phyloP scores from a whole-genome alignment of 2,888 invertebrate species.

The Polyommatus iphigenia region DNA sequence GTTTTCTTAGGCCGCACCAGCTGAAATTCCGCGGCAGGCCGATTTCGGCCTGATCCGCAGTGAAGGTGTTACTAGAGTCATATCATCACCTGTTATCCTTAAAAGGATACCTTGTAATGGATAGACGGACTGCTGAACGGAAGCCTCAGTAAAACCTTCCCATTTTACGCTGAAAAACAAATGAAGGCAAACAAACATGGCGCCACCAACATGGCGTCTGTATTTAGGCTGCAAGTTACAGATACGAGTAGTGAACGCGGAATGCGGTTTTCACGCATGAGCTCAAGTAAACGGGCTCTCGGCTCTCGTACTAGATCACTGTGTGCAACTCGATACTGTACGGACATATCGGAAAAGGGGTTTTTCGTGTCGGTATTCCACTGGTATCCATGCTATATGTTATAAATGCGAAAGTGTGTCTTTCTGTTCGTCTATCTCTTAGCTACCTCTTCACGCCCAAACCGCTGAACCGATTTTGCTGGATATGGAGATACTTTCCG shows the following conservation, averaged over 20 bases:
- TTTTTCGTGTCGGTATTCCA: background rate
- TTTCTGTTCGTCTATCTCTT: too few relatives aligned
- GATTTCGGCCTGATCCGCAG: too few relatives aligned
- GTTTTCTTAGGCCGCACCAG: too few relatives aligned
- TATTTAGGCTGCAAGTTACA: slow-evolving; percentile 1
- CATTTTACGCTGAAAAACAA: background rate
- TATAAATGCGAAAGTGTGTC: too few relatives aligned
- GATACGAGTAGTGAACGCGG: background rate
- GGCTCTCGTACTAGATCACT: background rate
- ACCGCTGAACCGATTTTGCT: too few relatives aligned
- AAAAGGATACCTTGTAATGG: too few relatives aligned
- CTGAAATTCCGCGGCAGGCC: too few relatives aligned
- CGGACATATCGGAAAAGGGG: background rate
- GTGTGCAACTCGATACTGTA: background rate
- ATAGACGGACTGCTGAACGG: too few relatives aligned
- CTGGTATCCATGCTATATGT: background rate
- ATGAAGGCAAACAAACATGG: slow-evolving; percentile 10
- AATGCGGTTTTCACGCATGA: slow-evolving; percentile 24
- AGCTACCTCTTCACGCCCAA: too few relatives aligned
- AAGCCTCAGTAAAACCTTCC: background rate
- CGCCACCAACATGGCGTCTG: slow-evolving; percentile 11
- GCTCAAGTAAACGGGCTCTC: background rate
- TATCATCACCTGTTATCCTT: too few relatives aligned
- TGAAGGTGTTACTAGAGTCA: too few relatives aligned
- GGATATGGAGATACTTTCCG: too few relatives aligned